Percentiles rank a stretch among this genome's conserved stretches.
phyloP scores from a whole-genome alignment of 2,113 vertebrate genomes.

The Reinhardtius hippoglossoides region DNA sequence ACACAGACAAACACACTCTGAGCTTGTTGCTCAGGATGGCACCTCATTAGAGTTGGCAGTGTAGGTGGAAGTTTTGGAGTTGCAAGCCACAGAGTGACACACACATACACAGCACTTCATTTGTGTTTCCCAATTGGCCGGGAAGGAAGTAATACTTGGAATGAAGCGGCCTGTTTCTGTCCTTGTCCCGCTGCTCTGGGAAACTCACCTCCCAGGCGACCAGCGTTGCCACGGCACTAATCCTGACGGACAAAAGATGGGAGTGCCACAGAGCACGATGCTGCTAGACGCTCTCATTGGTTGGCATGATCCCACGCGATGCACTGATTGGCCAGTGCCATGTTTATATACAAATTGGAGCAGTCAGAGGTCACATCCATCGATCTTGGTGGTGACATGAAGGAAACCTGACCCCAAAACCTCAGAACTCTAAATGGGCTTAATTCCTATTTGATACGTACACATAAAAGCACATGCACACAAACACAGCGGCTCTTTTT shows the following conservation, averaged over 20 bases:
- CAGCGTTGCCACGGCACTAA: slow-evolving; percentile 82
- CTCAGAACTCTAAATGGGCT: slow-evolving; percentile 61
- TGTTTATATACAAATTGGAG: slow-evolving; percentile 79
- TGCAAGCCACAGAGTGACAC: slow-evolving; percentile 28
- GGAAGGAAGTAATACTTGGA: slow-evolving; percentile 68
- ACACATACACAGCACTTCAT: slow-evolving; percentile 55
- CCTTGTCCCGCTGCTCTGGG: slow-evolving; percentile 70
- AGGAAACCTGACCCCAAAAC: slow-evolving; percentile 75
- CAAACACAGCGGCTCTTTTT: slow-evolving; percentile 48
- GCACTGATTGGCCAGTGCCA: slow-evolving; percentile 66
- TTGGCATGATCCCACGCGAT: slow-evolving; percentile 72
- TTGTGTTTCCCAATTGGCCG: slow-evolving; percentile 56
- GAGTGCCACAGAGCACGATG: slow-evolving; percentile 73
- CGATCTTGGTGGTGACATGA: slow-evolving; percentile 78
- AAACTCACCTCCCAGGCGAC: slow-evolving; percentile 78
- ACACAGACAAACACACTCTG: slow-evolving; percentile 73
- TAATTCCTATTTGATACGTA: slow-evolving; percentile 73
- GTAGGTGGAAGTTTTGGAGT: slow-evolving; percentile 65
- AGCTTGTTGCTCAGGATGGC: slow-evolving; percentile 64
- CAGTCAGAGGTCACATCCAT: slow-evolving; percentile 79
- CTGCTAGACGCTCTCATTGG: slow-evolving; percentile 68
- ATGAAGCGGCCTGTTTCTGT: slow-evolving; percentile 64
- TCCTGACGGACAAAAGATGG: slow-evolving; percentile 80
- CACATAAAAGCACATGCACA: slow-evolving; percentile 26
- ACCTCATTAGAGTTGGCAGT: slow-evolving; percentile 71